Base-by-base conservation (phyloP, 2,113 vertebrate species). In the Dipodomys spectabilis region DNA sequence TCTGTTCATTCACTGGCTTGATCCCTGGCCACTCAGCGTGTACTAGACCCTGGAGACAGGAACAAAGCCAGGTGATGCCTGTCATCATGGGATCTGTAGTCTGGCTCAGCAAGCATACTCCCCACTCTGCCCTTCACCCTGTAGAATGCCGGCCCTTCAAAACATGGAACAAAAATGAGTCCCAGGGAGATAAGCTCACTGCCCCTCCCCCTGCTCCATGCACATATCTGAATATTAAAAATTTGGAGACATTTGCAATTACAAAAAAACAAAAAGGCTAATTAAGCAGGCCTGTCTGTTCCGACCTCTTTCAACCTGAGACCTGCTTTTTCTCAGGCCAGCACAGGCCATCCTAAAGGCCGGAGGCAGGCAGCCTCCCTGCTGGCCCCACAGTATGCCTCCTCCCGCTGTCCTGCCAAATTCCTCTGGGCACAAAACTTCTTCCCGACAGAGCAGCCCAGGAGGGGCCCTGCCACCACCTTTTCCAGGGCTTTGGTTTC, bases 361-460 rank as follows among this genome's bases (percentile, higher is more conserved):
- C 88, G 4, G 22, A 28, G 93, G 87, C 86, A 97, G 94, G 90
- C 94, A 72, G 45, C 96, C 96, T 95, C 97, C 90, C 87, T 88
- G 95, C 90, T 95, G 95, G 85, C 84, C 49, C 90, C 0, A 81
- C 39, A 57, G 86, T 96, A 88, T 96, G 97, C 89, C 97, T 97
- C 92, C 92, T 96, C 90, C 94, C 97, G 78, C 91, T 96, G 93
- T 92, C 85, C 62, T 80, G 96, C 97, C 97, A 15, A 18, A 2
- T 25, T 49, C 68, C 35, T 73, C 68, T 68, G 82, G 57, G 88
- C 65, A 60, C 95, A 53, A 80, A 97, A 89, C 97, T 93, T 89
- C 96, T 96, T 98, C 97, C 95, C 74, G 6, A 95, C 97, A 98
- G 64, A 95, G 92, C 73, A 83, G 95, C 74, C 2, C 0, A 39